These are phyloP conservation scores for Pygocentrus nattereri DNA, from an alignment of 2,797 vertebrate species.

Conservation along the genomic window DNA sequence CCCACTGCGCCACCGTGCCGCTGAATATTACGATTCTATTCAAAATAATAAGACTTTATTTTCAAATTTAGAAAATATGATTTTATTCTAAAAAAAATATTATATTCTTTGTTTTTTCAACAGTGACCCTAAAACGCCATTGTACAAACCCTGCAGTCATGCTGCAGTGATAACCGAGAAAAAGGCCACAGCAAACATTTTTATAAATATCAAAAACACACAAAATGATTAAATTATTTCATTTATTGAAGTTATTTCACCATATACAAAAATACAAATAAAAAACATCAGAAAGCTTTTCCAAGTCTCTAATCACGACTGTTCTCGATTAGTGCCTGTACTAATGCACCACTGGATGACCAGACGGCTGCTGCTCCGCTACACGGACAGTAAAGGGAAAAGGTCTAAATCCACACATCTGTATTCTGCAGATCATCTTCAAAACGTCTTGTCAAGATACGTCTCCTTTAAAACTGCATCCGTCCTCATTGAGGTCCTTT, in stretches of 20 bases:
- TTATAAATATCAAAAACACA: neutral
- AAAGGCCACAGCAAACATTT: too few relatives aligned
- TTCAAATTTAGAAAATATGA: too few relatives aligned
- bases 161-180: too few relatives aligned
- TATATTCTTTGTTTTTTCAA: too few relatives aligned
- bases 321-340: neutral
- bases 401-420: neutral
- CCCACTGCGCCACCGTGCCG: too few relatives aligned
- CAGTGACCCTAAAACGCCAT: too few relatives aligned
- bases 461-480: constrained; percentile 17
- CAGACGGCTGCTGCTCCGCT: neutral
- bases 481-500: constrained; percentile 35
- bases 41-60: too few relatives aligned
- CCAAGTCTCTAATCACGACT: constrained; percentile 24
- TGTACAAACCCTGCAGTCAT: too few relatives aligned
- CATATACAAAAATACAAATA: neutral
- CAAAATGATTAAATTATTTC: neutral
- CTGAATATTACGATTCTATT: too few relatives aligned
- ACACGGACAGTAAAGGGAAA: neutral
- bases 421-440: neutral
- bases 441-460: constrained; percentile 9
- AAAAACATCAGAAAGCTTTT: neutral
- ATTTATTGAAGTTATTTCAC: neutral
- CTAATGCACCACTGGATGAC: neutral
- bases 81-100: too few relatives aligned